Conservation (phyloP, 1,140 invertebrate species). For the Radopholus similis region DNA sequence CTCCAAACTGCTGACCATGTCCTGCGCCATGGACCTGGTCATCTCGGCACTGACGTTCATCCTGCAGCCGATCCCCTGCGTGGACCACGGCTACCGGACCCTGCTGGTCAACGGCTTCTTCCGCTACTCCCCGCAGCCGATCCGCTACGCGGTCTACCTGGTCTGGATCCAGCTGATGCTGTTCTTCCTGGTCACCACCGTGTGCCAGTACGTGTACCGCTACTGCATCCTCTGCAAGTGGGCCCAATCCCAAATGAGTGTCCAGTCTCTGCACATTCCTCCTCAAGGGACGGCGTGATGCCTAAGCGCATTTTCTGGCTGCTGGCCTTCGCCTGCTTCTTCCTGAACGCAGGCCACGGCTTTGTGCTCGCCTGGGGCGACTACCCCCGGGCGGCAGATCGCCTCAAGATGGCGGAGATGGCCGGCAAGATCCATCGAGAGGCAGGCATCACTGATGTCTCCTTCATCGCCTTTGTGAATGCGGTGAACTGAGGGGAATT, state of each 20-base stretch:
- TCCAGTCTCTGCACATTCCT: too few species aligned
- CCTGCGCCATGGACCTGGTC: too few species aligned
- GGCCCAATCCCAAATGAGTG: neutral
- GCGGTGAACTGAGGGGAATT: too few species aligned
- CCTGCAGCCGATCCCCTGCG: constrained; percentile 1
- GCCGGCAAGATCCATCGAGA: neutral
- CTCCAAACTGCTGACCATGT: neutral
- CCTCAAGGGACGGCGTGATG: too few species aligned
- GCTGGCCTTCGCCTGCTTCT: neutral
- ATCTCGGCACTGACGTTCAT: neutral
- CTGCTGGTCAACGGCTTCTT: neutral
- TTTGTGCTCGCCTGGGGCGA: neutral
- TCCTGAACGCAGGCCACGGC: neutral
- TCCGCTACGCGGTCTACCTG: constrained; percentile 1
- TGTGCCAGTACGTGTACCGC: too few species aligned
- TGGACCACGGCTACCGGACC: too few species aligned
- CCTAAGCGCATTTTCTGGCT: too few species aligned
- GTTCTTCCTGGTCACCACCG: too few species aligned
- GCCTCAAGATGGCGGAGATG: neutral
- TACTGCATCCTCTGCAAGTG: neutral
- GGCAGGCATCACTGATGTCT: neutral
- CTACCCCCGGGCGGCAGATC: neutral
- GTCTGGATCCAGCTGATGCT: too few species aligned
- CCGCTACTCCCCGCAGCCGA: neutral
- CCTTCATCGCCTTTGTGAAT: constrained; percentile 5